Evolutionary conservation across 2,888 invertebrate species (phyloP), one percentile per base, ranked within the genome.

Genomic region (Arenicola marina): DNA sequence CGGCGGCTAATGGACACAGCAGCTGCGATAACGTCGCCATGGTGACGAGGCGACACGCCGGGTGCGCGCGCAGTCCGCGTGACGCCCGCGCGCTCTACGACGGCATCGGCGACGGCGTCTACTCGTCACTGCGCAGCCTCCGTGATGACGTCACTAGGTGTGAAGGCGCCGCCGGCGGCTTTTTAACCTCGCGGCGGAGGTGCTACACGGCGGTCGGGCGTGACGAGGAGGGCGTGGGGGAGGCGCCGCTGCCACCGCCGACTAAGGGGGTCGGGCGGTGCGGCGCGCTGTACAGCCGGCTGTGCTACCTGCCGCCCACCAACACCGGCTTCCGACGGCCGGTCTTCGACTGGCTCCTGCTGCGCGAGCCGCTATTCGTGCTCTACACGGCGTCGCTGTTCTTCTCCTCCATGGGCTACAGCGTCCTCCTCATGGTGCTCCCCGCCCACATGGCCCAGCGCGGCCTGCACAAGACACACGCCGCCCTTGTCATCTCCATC

Each of bases 401-500:
- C 0, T 86, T 91, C 1, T 90, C 90, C 89, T 90, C 90, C 0
- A 89, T 90, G 26, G 91, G 91, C 15, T 90, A 90, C 2, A 90
- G 91, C 0, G 90, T 90, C 78, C 89, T 90, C 76, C 80, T 91
- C 2, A 90, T 90, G 80, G 90, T 90, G 75, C 82, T 91, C 48
- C 91, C 91, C 0, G 90, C 91, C 0, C 90, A 90, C 75, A 89
- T 89, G 0, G 88, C 89, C 44, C 56, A 66, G 3, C 87, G 89
- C 0, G 90, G 90, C 45, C 88, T 89, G 65, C 86, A 85, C 32
- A 88, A 88, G 70, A 82, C 87, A 0, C 87, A 87, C 46, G 84
- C 88, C 78, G 90, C 90, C 46, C 89, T 88, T 51, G 83, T 91
- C 68, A 89, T 91, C 2, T 91, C 91, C 0, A 88, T 91, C 44